phyloP scores from a whole-genome alignment of 2,888 invertebrate genomes.

The Lochmaea capreae region DNA sequence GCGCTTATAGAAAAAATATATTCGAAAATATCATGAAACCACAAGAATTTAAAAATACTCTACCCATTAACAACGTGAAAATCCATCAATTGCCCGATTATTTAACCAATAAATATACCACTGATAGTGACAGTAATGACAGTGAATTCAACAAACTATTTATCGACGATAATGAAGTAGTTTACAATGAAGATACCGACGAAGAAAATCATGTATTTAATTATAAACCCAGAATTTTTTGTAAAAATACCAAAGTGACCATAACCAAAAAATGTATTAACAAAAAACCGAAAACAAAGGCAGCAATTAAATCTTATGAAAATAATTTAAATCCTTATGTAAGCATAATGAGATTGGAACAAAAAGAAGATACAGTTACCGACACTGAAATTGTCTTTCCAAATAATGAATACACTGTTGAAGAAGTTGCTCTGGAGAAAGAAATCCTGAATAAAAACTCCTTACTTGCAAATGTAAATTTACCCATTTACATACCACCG shows the following conservation, averaged over 20 bases:
- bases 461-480: background rate
- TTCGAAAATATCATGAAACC: conserved; percentile 11
- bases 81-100: conserved; percentile 8
- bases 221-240: background rate
- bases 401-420: background rate
- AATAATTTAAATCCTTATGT: conserved; percentile 23
- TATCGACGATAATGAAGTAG: conserved; percentile 37
- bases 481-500: background rate
- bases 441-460: background rate
- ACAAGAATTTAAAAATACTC: conserved; percentile 12
- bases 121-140: conserved; percentile 44
- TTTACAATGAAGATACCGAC: conserved; percentile 32
- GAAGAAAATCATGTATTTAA: conserved; percentile 23
- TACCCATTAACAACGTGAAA: conserved; percentile 7
- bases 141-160: conserved; percentile 41
- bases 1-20: conserved; percentile 13
- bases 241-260: background rate
- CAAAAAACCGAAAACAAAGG: conserved; percentile 10
- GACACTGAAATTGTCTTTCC: background rate
- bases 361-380: background rate
- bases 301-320: conserved; percentile 4
- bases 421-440: background rate
- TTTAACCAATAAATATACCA: conserved; percentile 36
- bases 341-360: conserved; percentile 30
- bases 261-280: background rate